Base-by-base conservation (phyloP, 2,888 invertebrate genomes). In the Spodoptera picta region DNA sequence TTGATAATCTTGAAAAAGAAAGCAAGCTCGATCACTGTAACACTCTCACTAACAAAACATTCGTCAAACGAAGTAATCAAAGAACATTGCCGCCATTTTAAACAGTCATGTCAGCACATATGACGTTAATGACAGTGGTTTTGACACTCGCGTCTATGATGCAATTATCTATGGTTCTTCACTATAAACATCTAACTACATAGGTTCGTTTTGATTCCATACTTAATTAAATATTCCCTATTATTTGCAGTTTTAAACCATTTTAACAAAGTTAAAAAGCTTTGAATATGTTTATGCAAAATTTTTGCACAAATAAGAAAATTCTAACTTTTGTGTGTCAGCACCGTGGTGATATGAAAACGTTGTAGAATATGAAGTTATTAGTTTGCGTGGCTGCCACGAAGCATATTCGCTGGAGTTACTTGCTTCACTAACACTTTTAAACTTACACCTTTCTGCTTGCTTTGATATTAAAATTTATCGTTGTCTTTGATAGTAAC, bases 351-450 rank as follows among this genome's bases (percentile, higher is more conserved):
- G 61, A 68, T 64, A 63, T 59, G 65, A 57, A 65, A 70, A 45
- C 47, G 73, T 61, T 67, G 54, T 54, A 65, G 70, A 69, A 45
- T 64, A 61, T 56, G 46, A 69, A 73, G 55, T 69, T 73, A 73
- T 73, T 69, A 73, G 59, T 73, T 59, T 45, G 9, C 51, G 45
- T 53, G n/a, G 19, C 53, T 53, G 49, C 50, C 23, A 47, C 45
- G 45, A 45, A 60, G 50, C 54, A 43, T 53, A 60, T 62, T 48
- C 53, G 56, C 65, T 55, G 48, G 49, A 48, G 45, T 63, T 57
- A 72, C 55, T 71, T 19, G 41, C 50, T 54, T 52, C 44, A 19
- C 45, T 24, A 60, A 60, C 47, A 48, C 48, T 49, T 56, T 68
- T 60, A 54, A 60, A 54, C 56, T 68, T 57, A 41, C 57, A 48